phyloP scores from a whole-genome alignment of 2,113 vertebrate genomes.

The Strix aluco region DNA sequence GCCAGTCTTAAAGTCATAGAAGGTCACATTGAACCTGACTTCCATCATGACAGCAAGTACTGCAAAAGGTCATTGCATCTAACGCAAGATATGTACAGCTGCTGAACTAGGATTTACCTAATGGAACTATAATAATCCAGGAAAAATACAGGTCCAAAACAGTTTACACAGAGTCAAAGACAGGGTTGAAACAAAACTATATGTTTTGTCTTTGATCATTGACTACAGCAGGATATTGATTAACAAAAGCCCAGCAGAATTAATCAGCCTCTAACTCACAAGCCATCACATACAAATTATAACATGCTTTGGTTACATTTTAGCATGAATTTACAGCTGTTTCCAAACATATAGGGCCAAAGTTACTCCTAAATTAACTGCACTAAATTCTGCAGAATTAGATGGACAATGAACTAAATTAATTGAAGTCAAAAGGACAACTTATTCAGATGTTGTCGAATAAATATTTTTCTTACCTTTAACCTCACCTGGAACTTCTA shows the following conservation, averaged over 20 bases:
- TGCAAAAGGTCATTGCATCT: neutral
- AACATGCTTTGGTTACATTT: neutral
- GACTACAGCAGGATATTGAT: neutral
- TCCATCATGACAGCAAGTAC: neutral
- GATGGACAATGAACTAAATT: neutral
- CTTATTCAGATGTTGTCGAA: neutral
- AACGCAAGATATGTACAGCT: neutral
- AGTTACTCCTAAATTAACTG: neutral
- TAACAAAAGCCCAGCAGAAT: neutral
- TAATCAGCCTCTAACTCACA: neutral
- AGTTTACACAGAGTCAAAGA: neutral
- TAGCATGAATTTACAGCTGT: neutral
- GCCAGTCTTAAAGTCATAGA: neutral
- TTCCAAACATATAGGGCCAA: neutral
- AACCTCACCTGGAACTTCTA: neutral
- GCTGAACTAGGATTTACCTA: neutral
- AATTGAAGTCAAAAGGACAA: neutral
- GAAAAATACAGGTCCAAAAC: neutral
- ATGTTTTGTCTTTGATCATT: neutral
- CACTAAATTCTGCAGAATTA: neutral
- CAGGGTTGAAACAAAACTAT: neutral
- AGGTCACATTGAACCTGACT: neutral
- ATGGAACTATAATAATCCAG: neutral
- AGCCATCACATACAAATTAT: neutral
- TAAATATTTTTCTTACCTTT: neutral